Evolutionary conservation across 92 coral and sea anemone species (phyloP), one percentile per base, ranked within the genome.

Genomic region (Diadumene lineata): DNA sequence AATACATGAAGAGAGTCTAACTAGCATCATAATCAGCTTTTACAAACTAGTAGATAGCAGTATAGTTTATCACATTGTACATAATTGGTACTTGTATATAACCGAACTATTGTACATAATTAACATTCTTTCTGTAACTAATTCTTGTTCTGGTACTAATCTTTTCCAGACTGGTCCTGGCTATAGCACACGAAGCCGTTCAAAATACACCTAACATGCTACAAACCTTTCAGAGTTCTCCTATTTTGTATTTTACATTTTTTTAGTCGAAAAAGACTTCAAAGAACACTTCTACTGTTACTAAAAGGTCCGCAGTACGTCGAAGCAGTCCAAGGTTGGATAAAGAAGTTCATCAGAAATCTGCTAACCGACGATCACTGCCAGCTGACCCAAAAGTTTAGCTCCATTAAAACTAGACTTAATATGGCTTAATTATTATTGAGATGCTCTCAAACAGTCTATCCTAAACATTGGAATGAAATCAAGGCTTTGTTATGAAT

Each of bases 81-180:
- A 38, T 38, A 38, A 38, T 38, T 4, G 6, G 7, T 38, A 38
- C 13, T 38, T 38, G 48, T 38, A n/a, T n/a, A n/a, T n/a, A n/a
- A n/a, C 38, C 38, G 9, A 11, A 62, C 11, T 25, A 3, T 7
- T 25, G 6, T 25, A 2, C 22, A 31, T 9, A 64, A 18, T 9
- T 61, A 64, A 48, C 31, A 7, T 22, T 55, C 27, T 72, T n/a
- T 7, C 34, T 56, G 18, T 1, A 27, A 38, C 74, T 82, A 69
- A 77, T 65, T 50, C 50, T 60, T 66, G 15, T 48, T 66, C 43
- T 31, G 34, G 33, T 51, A 64, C 69, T 50, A 46, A 65, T 84
- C 64, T 68, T 31, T 84, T 84, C 66, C 88, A 84, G 88, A 66
- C 88, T 28, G 65, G 76, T 29, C 23, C 77, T 51, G 77, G 77